Evolutionary conservation across 2,888 invertebrate genomes (phyloP).

Genomic region (Poecilus cupreus): DNA sequence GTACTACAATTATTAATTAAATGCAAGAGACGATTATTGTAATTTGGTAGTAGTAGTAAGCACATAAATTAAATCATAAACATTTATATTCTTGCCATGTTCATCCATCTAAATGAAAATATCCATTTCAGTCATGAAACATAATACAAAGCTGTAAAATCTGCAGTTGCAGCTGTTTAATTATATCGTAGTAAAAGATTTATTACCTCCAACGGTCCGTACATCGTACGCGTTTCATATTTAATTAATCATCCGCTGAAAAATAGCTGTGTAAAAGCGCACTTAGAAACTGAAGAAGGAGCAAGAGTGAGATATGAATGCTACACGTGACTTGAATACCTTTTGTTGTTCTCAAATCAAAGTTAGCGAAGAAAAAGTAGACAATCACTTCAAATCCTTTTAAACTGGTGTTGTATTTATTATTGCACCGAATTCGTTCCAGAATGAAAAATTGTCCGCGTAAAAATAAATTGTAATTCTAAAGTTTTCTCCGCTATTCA

Average conservation of each 20-base stretch:
- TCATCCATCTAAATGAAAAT: slow-evolving; percentile 14
- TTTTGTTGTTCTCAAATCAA: slow-evolving; percentile 24
- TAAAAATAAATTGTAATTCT: background rate
- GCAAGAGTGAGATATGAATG: slow-evolving; percentile 31
- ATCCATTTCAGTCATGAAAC: background rate
- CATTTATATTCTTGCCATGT: slow-evolving; percentile 9
- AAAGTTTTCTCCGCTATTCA: background rate
- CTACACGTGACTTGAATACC: slow-evolving; percentile 36
- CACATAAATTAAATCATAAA: background rate
- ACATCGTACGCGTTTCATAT: slow-evolving; percentile 19
- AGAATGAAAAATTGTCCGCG: background rate
- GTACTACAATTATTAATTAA: no score
- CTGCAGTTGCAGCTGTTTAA: slow-evolving; percentile 38
- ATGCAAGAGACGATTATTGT: no score
- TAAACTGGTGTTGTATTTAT: slow-evolving; percentile 5
- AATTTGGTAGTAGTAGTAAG: background rate
- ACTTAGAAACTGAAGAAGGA: background rate
- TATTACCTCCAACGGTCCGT: background rate
- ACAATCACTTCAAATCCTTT: slow-evolving; percentile 8
- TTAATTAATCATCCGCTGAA: slow-evolving; percentile 30
- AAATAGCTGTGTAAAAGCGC: slow-evolving; percentile 34
- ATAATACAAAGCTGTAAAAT: background rate
- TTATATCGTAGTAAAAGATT: slow-evolving; percentile 26
- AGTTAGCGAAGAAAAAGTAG: background rate
- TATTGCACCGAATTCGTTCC: background rate